A percentile compares a stretch with the other conserved stretches of the same genome.
Evolutionary conservation across 1,140 invertebrate species (phyloP).

Genomic region (Colletes gigas): DNA sequence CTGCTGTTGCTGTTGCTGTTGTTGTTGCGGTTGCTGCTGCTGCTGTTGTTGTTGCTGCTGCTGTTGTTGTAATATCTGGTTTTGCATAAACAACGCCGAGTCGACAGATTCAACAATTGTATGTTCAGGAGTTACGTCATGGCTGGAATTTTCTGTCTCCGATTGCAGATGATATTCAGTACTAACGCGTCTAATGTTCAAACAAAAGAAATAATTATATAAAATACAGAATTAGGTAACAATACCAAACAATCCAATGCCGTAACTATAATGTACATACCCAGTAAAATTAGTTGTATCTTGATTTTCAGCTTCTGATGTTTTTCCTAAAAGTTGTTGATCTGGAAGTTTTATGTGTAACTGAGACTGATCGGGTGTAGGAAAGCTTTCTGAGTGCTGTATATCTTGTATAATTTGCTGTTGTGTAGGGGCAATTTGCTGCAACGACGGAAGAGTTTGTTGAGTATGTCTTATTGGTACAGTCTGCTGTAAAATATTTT

Average conservation of each 20-base stretch:
- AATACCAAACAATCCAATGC: conserved; percentile 1
- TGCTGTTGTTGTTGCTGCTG: conserved; percentile 65
- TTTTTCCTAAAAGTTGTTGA: conserved; percentile 59
- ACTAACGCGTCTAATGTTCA: conserved; percentile 69
- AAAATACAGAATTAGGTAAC: conserved; percentile 3
- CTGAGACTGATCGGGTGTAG: conserved; percentile 65
- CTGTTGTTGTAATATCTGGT: conserved; percentile 64
- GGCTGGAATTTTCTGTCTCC: conserved; percentile 77
- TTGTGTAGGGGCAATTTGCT: conserved; percentile 67
- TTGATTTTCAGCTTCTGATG: conserved; percentile 65
- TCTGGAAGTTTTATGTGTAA: conserved; percentile 73
- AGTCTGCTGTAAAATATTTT: conserved; percentile 63
- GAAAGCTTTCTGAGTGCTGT: conserved; percentile 51
- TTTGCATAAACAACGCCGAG: conserved; percentile 67
- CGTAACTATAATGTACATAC: conserved; percentile 36
- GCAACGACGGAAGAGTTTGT: conserved; percentile 60
- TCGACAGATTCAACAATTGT: conserved; percentile 75
- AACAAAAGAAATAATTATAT: conserved; percentile 35
- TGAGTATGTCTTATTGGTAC: conserved; percentile 68
- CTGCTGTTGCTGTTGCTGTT: conserved; percentile 63
- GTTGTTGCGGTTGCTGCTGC: conserved; percentile 64
- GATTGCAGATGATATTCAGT: conserved; percentile 76
- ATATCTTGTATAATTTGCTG: conserved; percentile 66
- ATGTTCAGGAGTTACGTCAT: conserved; percentile 79
- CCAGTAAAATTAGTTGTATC: conserved; percentile 63